Percentiles rank a stretch among this genome's conserved stretches.
These are phyloP conservation scores for Onychomys torridus DNA, from an alignment of 2,797 vertebrate species.

Conservation along the genomic window DNA sequence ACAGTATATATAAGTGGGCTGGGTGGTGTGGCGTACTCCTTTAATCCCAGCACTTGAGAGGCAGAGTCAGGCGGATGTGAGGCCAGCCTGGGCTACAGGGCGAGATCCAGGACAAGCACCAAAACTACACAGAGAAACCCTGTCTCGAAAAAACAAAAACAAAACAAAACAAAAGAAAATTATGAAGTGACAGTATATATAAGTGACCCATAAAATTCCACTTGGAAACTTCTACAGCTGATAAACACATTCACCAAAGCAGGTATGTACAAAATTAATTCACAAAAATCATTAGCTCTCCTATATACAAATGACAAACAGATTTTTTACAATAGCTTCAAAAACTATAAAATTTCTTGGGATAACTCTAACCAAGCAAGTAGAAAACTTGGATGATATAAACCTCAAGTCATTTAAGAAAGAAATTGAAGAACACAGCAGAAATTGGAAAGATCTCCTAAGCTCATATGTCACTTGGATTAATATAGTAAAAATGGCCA, in stretches of 20 bases:
- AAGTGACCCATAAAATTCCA: neutral
- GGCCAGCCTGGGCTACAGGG: no score
- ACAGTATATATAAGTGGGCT: neutral
- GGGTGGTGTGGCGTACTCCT: no score
- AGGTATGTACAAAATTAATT: neutral
- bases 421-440: neutral
- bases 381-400: neutral
- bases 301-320: neutral
- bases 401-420: neutral
- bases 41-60: no score
- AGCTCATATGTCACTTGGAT: neutral
- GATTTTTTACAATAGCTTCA: neutral
- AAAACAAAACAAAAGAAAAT: no score
- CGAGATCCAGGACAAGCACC: no score
- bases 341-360: neutral
- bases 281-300: neutral
- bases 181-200: neutral
- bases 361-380: neutral
- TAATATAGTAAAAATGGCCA: neutral
- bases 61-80: no score
- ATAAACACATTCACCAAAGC: neutral
- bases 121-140: no score
- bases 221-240: neutral
- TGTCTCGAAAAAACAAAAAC: no score
- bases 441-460: neutral